phyloP scores from a whole-genome alignment of 2,797 vertebrate genomes.

The Heliangelus exortis region DNA sequence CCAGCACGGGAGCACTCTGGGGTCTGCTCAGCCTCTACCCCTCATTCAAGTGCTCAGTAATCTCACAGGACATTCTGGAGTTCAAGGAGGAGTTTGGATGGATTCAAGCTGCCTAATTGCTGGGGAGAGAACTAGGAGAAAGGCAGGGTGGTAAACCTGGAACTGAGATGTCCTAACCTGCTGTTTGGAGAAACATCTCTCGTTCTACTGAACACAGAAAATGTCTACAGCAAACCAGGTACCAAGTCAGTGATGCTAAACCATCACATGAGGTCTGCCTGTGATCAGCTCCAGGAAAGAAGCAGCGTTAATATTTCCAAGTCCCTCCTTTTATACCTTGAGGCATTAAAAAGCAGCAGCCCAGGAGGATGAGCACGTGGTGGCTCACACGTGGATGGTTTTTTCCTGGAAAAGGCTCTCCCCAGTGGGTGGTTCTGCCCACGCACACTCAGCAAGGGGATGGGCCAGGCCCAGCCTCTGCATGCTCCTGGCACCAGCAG shows the following conservation, averaged over 20 bases:
- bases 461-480: background rate
- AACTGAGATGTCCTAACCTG: background rate
- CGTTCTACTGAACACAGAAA: background rate
- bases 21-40: conserved; percentile 17
- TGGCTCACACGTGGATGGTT: background rate
- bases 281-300: background rate
- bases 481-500: background rate
- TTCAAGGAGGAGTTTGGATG: background rate
- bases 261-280: background rate
- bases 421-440: background rate
- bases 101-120: background rate
- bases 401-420: background rate
- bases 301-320: background rate
- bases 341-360: background rate
- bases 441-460: rapidly evolving
- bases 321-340: background rate
- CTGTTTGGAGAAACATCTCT: background rate
- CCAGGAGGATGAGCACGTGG: background rate
- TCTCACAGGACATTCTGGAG: conserved; percentile 31
- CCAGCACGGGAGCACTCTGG: conserved; percentile 4
- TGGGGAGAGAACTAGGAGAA: background rate
- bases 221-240: background rate
- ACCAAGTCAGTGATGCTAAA: rapidly evolving
- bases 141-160: background rate
- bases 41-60: background rate